Conservation (phyloP, 2,888 invertebrate genomes). For the Hipparchia semele region DNA sequence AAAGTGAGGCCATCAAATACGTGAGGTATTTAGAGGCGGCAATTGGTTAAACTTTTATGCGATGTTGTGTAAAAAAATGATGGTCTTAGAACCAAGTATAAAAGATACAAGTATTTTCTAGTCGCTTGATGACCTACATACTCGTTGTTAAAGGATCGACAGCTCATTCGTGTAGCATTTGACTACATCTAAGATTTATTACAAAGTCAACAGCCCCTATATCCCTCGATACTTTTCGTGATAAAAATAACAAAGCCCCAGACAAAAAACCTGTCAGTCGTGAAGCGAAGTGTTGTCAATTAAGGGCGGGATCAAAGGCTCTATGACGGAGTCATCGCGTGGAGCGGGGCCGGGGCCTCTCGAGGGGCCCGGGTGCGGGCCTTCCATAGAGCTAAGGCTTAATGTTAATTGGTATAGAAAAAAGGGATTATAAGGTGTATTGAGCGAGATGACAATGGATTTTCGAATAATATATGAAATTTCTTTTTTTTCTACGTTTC, state of each 20-base stretch:
- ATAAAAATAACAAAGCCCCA: background rate
- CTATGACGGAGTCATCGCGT: background rate
- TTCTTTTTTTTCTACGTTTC: too few relatives aligned
- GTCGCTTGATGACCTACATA: background rate
- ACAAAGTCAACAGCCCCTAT: slow-evolving; percentile 1
- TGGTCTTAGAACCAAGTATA: too few relatives aligned
- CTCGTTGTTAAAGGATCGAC: background rate
- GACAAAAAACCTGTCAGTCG: background rate
- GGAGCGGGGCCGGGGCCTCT: background rate
- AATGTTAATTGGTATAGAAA: background rate
- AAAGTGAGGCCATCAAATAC: too few relatives aligned
- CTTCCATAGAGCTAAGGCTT: background rate
- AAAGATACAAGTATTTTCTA: too few relatives aligned
- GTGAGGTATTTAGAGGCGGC: background rate
- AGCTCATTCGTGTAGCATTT: background rate
- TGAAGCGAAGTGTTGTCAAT: slow-evolving; percentile 10
- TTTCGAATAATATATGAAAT: too few relatives aligned
- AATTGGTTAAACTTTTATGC: background rate
- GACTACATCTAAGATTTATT: background rate
- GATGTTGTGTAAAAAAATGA: too few relatives aligned
- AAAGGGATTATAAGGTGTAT: too few relatives aligned
- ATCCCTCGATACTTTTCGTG: slow-evolving; percentile 3
- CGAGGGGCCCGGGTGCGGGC: background rate
- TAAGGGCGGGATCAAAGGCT: slow-evolving; percentile 15
- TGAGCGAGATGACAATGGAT: too few relatives aligned